Base-by-base conservation (phyloP, 2,797 vertebrate species). In the Luscinia megarhynchos region DNA sequence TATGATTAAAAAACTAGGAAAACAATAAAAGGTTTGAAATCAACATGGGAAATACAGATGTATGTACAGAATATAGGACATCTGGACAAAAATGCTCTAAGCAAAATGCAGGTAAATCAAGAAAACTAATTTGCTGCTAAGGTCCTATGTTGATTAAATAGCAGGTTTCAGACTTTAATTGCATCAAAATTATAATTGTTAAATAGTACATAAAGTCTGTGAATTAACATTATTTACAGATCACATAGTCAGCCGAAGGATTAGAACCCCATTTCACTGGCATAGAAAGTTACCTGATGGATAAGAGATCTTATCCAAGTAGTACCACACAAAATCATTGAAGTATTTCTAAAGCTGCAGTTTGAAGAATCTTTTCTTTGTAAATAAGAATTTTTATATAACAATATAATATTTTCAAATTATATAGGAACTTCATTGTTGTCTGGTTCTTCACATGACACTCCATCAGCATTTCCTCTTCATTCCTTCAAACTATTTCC, bases 401-500 rank as follows among this genome's bases (percentile, higher is more conserved):
- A 69, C 29, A n/a, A 67, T 36, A 29, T 11, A 21, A 69, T 64
- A 45, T 62, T 75, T 75, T 90, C 15, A 4, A 38, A 83, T 41
- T 27, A 41, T n/a, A 61, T 15, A 43, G 41, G 26, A 86, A 78
- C 40, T 62, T 77, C 19, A 36, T 24, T 82, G 45, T 84, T 84
- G 59, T 84, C 66, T 4, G 0, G 19, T 76, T 89, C 45, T 64
- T 91, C 55, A 54, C 3, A 19, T 48, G 70, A 79, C 59, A 84
- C 78, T 66, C 75, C 79, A 91, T 68, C 79, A 92, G 57, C 55
- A 72, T 76, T 87, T 91, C 70, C 69, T 88, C 76, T 46, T 58
- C 69, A 83, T 70, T 76, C 62, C 55, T 82, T 90, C 70, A 40
- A 95, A 78, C 32, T 59, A 62, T 45, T 81, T 62, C n/a, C 63